Percentiles rank a stretch among this genome's conserved stretches.
phyloP scores from a whole-genome alignment of 1,140 invertebrate species.

The Tetramorium alpestre region DNA sequence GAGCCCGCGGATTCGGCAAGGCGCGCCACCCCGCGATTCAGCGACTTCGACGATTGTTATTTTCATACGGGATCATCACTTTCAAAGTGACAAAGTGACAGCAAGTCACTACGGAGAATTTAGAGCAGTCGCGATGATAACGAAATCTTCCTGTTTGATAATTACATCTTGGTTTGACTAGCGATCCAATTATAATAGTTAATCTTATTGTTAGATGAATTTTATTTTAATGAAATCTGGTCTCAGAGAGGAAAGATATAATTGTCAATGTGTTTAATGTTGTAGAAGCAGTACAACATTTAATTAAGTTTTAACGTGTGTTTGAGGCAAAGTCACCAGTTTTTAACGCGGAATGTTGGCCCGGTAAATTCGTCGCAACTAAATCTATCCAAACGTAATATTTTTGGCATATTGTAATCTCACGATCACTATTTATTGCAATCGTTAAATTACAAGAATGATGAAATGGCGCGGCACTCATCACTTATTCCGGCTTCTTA shows the following conservation, averaged over 20 bases:
- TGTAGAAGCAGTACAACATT: background rate
- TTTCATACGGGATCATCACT: background rate
- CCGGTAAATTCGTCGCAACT: background rate
- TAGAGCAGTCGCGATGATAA: background rate
- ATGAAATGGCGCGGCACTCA: background rate
- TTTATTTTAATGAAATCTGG: background rate
- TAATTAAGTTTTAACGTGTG: background rate
- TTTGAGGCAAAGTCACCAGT: background rate
- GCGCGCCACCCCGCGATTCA: background rate
- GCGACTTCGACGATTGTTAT: background rate
- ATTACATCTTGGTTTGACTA: background rate
- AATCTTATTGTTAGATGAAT: background rate
- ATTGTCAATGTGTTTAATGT: background rate
- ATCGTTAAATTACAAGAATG: conserved; percentile 3
- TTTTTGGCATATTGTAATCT: background rate
- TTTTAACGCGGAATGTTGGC: background rate
- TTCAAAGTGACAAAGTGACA: background rate
- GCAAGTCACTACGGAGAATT: background rate
- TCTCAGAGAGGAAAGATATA: background rate
- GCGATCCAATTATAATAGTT: background rate
- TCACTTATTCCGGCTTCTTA: conserved; percentile 34
- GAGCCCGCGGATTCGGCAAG: conserved; percentile 1
- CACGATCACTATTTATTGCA: conserved; percentile 4
- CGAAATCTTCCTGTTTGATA: background rate
- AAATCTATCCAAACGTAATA: background rate